phyloP scores from a whole-genome alignment of 2,113 vertebrate species.

The Spermophilus dauricus region DNA sequence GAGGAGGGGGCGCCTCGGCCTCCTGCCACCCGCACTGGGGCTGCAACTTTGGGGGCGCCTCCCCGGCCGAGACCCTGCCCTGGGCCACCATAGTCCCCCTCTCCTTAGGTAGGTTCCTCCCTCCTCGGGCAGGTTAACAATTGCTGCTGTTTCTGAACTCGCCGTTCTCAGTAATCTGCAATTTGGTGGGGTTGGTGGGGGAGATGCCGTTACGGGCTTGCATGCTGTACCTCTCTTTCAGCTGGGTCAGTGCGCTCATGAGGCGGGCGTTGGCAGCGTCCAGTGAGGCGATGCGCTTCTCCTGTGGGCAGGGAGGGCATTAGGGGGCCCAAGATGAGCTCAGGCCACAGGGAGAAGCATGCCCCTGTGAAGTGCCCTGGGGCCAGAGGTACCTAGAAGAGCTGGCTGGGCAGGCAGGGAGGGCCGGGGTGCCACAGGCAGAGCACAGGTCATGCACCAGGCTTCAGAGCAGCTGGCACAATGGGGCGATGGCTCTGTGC shows the following conservation, averaged over 20 bases:
- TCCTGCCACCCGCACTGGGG: constrained; percentile 40
- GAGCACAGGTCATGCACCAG: accelerated
- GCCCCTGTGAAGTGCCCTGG: not conserved
- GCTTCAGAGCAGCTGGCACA: accelerated
- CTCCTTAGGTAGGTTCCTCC: constrained; percentile 80
- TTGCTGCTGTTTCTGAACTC: constrained; percentile 99
- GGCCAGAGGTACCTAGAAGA: not conserved
- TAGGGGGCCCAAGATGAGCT: not conserved
- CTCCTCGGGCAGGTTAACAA: constrained; percentile 90
- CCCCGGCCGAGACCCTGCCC: constrained; percentile 71
- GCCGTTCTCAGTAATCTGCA: constrained; percentile 99
- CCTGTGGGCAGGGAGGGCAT: constrained; percentile 86
- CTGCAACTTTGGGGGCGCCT: constrained; percentile 75
- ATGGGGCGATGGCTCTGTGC: accelerated
- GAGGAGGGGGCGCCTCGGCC: constrained; percentile 56
- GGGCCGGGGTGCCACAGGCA: not conserved
- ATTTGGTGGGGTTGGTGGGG: constrained; percentile 99
- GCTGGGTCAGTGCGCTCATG: constrained; percentile 98
- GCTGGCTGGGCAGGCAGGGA: not conserved
- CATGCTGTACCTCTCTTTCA: constrained; percentile 99
- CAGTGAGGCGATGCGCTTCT: constrained; percentile 98
- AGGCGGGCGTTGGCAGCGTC: constrained; percentile 97
- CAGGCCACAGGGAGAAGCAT: not conserved
- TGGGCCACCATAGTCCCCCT: constrained; percentile 79
- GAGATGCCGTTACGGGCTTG: constrained; percentile 99